Evolutionary conservation across 2,797 vertebrate genomes (phyloP), one percentile per base, ranked within the genome.

Genomic region (Sebastes miniatus): DNA sequence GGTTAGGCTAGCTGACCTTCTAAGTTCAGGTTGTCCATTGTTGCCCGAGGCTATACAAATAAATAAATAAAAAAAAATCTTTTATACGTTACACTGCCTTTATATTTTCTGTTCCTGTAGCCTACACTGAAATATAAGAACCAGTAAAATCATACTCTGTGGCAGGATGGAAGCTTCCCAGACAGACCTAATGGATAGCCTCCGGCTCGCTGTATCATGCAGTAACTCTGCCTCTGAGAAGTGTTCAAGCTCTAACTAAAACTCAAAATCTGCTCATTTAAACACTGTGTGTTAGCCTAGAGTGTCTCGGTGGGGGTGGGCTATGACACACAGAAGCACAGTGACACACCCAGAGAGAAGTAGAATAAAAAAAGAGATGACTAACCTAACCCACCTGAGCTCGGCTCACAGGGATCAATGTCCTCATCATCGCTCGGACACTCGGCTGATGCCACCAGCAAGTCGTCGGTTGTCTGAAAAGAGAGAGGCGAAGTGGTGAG

Each of bases 301-400:
- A 84, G 69, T 76, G 66, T 81, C 69, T 71, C 69, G 36, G 57
- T 79, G 79, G 69, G 50, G 82, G 80, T 85, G 86, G 77, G 84
- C 73, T 63, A 72, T 76, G 87, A 91, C 83, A 92, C 73, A 91
- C 78, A 88, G 58, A 90, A 76, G 90, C 86, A 94, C 80, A 91
- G 58, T 62, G 86, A 93, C 89, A 96, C 95, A 94, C 93, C 95
- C 89, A 91, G 95, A 94, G 90, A 95, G 93, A 97, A 97, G 95
- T 96, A 97, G 96, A 97, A 97, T 97, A 97, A 97, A 93, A 68
- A 72, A 98, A 97, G 96, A 97, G 96, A 97, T 95, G 97, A 99
- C 98, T 99, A 98, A 99, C 98, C 98, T 99, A 99, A 99, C 98
- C 98, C 98, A 99, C 98, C 99, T 99, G 99, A 99, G 98, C 97